phyloP scores from a whole-genome alignment of 2,797 vertebrate species.

The Botia kubotai region DNA sequence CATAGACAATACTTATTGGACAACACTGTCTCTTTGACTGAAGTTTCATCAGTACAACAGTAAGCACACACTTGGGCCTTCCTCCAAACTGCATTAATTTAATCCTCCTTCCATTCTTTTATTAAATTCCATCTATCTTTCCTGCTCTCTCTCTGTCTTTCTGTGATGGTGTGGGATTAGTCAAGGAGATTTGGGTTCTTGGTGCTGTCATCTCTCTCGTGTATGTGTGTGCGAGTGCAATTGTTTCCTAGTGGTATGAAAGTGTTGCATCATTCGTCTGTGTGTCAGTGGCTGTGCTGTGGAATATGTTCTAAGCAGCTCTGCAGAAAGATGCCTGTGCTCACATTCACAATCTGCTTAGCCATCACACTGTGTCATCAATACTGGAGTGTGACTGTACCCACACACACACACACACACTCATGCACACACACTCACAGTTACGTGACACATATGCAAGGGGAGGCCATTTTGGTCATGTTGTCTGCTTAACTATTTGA shows the following conservation, averaged over 20 bases:
- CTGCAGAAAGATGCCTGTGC: conserved; percentile 34
- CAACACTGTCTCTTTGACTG: neutral
- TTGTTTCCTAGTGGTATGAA: conserved; percentile 81
- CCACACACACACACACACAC: neutral
- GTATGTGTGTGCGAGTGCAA: conserved; percentile 68
- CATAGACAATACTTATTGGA: neutral
- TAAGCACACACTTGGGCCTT: conserved; percentile 15
- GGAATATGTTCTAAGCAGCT: conserved; percentile 44
- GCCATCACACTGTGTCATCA: conserved; percentile 30
- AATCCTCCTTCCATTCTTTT: conserved; percentile 66
- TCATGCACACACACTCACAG: too few relatives aligned
- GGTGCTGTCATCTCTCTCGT: conserved; percentile 43
- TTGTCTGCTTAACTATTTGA: neutral
- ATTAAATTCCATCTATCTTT: conserved; percentile 51
- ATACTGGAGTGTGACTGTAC: conserved; percentile 8
- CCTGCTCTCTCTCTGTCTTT: conserved; percentile 43
- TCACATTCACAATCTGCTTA: conserved; percentile 22
- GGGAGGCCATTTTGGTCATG: neutral
- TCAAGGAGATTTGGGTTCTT: conserved; percentile 49
- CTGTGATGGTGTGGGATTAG: conserved; percentile 55
- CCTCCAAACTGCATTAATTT: conserved; percentile 53
- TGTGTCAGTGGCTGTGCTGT: conserved; percentile 40
- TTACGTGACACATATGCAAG: neutral
- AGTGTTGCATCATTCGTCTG: conserved; percentile 81
- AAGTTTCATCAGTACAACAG: conserved; percentile 31